phyloP scores from a whole-genome alignment of 2,113 vertebrate genomes.

The Pongo abelii region DNA sequence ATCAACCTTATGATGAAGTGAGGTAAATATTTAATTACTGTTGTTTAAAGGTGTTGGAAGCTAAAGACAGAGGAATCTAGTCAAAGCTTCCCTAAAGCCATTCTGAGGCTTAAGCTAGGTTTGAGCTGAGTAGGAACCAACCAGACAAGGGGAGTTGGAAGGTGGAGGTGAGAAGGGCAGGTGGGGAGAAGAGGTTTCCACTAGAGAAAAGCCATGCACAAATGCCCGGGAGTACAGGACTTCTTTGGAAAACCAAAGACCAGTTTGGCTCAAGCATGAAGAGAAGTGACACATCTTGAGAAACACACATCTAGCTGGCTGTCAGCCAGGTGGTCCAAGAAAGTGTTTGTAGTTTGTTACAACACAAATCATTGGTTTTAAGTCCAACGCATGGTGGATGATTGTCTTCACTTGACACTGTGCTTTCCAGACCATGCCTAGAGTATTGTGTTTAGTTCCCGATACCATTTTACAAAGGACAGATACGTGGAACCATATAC shows the following conservation, averaged over 20 bases:
- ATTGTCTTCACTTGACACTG: neutral
- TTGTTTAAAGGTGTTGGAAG: neutral
- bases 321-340: neutral
- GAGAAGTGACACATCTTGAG: neutral
- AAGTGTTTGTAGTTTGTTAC: neutral
- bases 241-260: neutral
- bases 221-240: neutral
- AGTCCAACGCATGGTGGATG: too few species aligned
- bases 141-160: neutral
- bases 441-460: neutral
- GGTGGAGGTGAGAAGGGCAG: too few species aligned
- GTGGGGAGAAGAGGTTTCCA: neutral
- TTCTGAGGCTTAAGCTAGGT: neutral
- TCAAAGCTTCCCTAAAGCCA: neutral
- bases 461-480: neutral
- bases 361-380: neutral
- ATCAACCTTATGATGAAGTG: neutral
- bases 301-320: neutral
- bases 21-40: neutral
- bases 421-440: neutral
- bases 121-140: neutral
- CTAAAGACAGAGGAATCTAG: neutral
- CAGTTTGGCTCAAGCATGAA: neutral
- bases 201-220: neutral
- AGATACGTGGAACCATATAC: neutral